phyloP scores from a whole-genome alignment of 2,888 invertebrate genomes.

The Lithodes maja region DNA sequence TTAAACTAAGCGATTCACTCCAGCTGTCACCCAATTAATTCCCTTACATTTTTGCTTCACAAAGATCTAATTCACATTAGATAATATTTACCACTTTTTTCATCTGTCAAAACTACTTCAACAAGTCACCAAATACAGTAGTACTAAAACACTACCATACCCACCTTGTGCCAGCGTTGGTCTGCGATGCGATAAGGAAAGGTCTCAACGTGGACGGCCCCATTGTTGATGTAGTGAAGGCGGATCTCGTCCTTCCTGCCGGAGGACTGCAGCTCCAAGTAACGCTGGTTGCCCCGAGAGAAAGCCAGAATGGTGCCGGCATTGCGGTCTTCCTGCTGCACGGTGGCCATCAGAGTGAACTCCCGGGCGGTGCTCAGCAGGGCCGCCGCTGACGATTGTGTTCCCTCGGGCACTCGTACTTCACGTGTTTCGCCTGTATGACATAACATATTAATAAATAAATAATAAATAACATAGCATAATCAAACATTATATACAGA shows the following conservation, averaged over 20 bases:
- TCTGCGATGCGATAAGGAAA: constrained; percentile 92
- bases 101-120: not conserved
- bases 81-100: not conserved
- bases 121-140: not conserved
- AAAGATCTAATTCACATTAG: not conserved
- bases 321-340: constrained; percentile 87
- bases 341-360: constrained; percentile 86
- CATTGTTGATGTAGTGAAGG: constrained; percentile 83
- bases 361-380: constrained; percentile 83
- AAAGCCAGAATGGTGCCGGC: constrained; percentile 89
- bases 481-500: no score
- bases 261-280: constrained; percentile 93
- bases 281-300: constrained; percentile 79
- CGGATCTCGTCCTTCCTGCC: constrained; percentile 90
- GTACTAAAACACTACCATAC: not conserved
- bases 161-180: constrained; percentile 85
- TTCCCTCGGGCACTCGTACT: constrained; percentile 82
- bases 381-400: constrained; percentile 77
- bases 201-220: constrained; percentile 85
- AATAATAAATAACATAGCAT: no score
- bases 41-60: not conserved
- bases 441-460: no score
- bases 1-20: no score
- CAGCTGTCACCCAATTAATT: not conserved
- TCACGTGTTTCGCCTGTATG: constrained; percentile 82